Conservation (phyloP, 2,888 invertebrate genomes). For the Epiperipatus broadwayi region DNA sequence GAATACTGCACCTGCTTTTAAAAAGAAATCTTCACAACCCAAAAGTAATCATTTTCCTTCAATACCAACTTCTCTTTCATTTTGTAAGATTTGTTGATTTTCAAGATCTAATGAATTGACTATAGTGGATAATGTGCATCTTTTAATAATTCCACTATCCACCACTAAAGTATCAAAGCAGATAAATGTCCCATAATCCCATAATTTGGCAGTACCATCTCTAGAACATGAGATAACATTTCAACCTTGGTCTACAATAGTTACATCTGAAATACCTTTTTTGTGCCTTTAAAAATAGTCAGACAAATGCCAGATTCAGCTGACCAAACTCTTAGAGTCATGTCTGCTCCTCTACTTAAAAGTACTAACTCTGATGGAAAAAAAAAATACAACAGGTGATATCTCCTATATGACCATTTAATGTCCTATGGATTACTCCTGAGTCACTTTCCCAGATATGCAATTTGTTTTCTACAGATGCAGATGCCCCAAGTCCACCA, state of each 20-base stretch:
- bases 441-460: slow-evolving; percentile 43
- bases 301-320: slow-evolving; percentile 46
- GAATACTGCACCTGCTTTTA: slow-evolving; percentile 38
- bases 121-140: no score
- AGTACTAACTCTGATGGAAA: slow-evolving; percentile 51
- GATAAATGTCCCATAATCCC: slow-evolving; percentile 45
- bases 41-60: slow-evolving; percentile 39
- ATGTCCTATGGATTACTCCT: slow-evolving; percentile 34
- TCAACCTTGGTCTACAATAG: slow-evolving; percentile 44
- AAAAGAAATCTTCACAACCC: slow-evolving; percentile 41
- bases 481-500: slow-evolving; percentile 42
- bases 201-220: slow-evolving; percentile 46
- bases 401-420: slow-evolving; percentile 47
- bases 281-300: slow-evolving; percentile 43
- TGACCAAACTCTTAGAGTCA: slow-evolving; percentile 47
- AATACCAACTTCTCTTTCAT: slow-evolving; percentile 39
- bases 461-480: slow-evolving; percentile 39
- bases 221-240: slow-evolving; percentile 49
- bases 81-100: slow-evolving; percentile 20
- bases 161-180: slow-evolving; percentile 37
- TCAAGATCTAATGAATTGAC: no score
- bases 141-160: slow-evolving; percentile 38
- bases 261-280: slow-evolving; percentile 42
- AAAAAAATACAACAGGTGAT: slow-evolving; percentile 44
- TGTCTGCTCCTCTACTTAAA: slow-evolving; percentile 47